These are phyloP conservation scores for Cheilosia variabilis DNA, from an alignment of 2,888 invertebrate genomes.

Conservation along the genomic window DNA sequence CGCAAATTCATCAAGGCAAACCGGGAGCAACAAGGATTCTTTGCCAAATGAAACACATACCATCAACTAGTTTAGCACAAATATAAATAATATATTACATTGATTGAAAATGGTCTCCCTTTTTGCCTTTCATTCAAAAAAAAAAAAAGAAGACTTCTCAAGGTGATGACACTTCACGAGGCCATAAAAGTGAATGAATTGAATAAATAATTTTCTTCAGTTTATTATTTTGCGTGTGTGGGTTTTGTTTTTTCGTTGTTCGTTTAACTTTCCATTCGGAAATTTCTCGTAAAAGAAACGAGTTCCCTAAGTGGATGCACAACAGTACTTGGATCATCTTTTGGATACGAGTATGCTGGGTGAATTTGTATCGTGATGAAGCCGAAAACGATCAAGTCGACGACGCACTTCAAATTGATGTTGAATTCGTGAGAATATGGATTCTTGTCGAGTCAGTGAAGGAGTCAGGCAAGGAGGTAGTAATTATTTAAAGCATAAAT, in stretches of 20 bases:
- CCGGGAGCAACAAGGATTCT: conserved; percentile 34
- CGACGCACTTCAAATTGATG: conserved; percentile 49
- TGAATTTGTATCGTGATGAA: conserved; percentile 34
- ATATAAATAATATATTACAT: conserved; percentile 32
- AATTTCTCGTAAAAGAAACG: conserved; percentile 60
- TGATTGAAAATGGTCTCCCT: conserved; percentile 17
- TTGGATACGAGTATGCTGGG: conserved; percentile 8
- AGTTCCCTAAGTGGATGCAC: conserved; percentile 57
- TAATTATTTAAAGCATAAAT: conserved; percentile 33
- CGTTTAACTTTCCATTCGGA: conserved; percentile 65
- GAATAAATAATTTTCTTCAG: conserved; percentile 54
- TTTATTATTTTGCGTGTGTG: neutral
- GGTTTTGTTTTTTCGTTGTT: conserved; percentile 13
- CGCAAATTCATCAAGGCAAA: conserved; percentile 10
- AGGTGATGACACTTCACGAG: conserved; percentile 33
- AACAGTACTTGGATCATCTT: conserved; percentile 56
- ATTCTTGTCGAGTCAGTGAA: conserved; percentile 22
- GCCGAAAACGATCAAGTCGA: conserved; percentile 3
- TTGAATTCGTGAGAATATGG: conserved; percentile 50
- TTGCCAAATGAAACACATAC: conserved; percentile 22
- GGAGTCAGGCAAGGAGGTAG: conserved; percentile 1
- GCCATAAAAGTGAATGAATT: conserved; percentile 55
- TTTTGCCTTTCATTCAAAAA: conserved; percentile 3
- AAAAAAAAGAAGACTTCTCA: neutral
- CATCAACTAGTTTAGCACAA: neutral